Base-by-base conservation (phyloP, 2,888 invertebrate species). In the Sarcophaga subvicina region DNA sequence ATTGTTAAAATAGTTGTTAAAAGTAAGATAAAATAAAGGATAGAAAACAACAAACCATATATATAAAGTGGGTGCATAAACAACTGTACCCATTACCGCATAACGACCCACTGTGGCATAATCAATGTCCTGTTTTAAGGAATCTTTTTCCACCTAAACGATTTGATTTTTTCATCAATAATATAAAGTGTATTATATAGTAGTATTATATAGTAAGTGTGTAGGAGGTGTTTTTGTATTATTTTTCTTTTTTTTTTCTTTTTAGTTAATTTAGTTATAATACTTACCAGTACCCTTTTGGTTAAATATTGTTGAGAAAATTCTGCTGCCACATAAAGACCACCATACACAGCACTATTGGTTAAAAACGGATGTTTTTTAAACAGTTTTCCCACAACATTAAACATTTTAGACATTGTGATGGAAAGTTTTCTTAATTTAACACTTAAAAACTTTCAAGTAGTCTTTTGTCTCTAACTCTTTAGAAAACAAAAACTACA, bases 271-370 rank as follows among this genome's bases (percentile, higher is more conserved):
- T 37, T 37, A 10, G 37, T 37, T 37, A 37, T 37, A n/a, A 17
- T 70, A 88, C 89, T 91, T 94, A 97, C 97, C 94, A 96, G 91
- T 86, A 96, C 93, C 90, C 95, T 95, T 90, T 95, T 96, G 78
- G 95, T 95, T 87, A 96, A 93, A 11, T 95, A 95, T 93, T 98
- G 98, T 91, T 97, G 97, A 0, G 96, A 96, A 82, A 96, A 94
- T 91, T 97, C 97, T 0, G 98, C 97, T 5, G 96, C 96, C 0
- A 96, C 95, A 92, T 97, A 97, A 89, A 97, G 95, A 0, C 95
- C 94, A 6, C 97, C 97, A 92, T 97, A 97, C 59, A 97, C 95
- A 4, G 95, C 91, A 89, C 95, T 94, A 90, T 95, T 95, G 80
- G 95, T 94, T 63, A 94, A 85, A 47, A 95, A 93, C 0, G 95